A percentile compares a stretch with the other conserved stretches of the same genome.
phyloP scores from a whole-genome alignment of 2,888 invertebrate species.

The Neocrepidodera transversa region DNA sequence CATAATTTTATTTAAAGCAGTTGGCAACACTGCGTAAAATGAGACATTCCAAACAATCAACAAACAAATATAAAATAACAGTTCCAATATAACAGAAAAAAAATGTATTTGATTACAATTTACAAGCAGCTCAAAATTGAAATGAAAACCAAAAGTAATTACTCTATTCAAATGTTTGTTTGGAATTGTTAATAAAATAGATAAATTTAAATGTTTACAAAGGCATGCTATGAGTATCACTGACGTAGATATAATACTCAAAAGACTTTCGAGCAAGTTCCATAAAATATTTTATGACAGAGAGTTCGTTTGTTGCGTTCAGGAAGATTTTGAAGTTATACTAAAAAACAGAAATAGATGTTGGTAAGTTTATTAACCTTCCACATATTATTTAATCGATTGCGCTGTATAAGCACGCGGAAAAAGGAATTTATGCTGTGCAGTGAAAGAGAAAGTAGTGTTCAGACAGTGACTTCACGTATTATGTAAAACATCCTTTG shows the following conservation, averaged over 20 bases:
- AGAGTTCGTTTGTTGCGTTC: slow-evolving; percentile 52
- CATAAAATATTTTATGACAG: slow-evolving; percentile 53
- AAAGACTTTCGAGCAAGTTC: slow-evolving; percentile 50
- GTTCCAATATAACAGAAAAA: no score
- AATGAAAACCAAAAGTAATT: no score
- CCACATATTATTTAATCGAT: slow-evolving; percentile 27
- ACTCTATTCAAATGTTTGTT: no score
- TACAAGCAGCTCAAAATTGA: no score
- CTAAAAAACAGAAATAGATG: slow-evolving; percentile 47
- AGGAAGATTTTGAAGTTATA: slow-evolving; percentile 49
- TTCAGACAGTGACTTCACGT: slow-evolving; percentile 54
- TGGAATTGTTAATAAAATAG: neutral
- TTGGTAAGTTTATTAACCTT: slow-evolving; percentile 41
- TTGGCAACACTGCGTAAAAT: no score
- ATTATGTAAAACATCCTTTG: slow-evolving; percentile 56
- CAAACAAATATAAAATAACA: no score
- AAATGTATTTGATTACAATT: no score
- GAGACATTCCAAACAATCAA: no score
- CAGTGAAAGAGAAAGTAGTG: slow-evolving; percentile 57
- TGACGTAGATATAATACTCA: slow-evolving; percentile 50
- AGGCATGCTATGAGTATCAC: slow-evolving; percentile 47
- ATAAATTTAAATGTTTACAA: slow-evolving; percentile 13
- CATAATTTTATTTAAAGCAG: no score
- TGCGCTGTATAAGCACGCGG: slow-evolving; percentile 45
- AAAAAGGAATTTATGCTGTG: slow-evolving; percentile 51